Conservation (phyloP, 2,113 vertebrate genomes). For the Aegithalos caudatus region DNA sequence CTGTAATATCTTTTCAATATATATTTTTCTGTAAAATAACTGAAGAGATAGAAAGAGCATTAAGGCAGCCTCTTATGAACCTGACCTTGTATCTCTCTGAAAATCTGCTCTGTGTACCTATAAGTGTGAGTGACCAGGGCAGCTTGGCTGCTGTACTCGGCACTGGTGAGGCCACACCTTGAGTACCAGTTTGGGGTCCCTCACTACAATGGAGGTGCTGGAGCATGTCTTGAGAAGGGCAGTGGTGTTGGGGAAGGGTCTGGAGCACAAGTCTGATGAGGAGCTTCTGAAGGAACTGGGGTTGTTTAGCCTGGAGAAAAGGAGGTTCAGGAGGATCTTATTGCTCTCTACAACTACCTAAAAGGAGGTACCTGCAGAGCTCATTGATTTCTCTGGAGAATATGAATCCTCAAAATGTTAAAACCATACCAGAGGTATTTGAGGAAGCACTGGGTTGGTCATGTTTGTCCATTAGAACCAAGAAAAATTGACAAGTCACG, state of each 20-base stretch:
- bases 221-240: not conserved
- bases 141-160: fast-evolving
- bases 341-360: not conserved
- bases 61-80: not conserved
- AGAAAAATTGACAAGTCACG: not conserved
- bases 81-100: not conserved
- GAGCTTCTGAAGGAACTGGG: not conserved
- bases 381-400: not conserved
- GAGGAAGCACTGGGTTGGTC: not conserved
- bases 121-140: not conserved
- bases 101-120: not conserved
- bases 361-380: not conserved
- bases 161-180: not conserved
- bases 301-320: not conserved
- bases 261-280: not conserved
- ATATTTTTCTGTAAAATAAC: not conserved
- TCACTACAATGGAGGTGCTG: not conserved
- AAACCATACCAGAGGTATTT: not conserved
- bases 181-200: not conserved
- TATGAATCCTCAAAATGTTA: not conserved
- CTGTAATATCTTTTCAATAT: not conserved
- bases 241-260: not conserved
- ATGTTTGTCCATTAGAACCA: not conserved
- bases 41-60: not conserved
- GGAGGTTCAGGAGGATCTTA: not conserved